These are phyloP conservation scores for Trachymyrmex cornetzi DNA, from an alignment of 1,140 invertebrate genomes.

Conservation along the genomic window DNA sequence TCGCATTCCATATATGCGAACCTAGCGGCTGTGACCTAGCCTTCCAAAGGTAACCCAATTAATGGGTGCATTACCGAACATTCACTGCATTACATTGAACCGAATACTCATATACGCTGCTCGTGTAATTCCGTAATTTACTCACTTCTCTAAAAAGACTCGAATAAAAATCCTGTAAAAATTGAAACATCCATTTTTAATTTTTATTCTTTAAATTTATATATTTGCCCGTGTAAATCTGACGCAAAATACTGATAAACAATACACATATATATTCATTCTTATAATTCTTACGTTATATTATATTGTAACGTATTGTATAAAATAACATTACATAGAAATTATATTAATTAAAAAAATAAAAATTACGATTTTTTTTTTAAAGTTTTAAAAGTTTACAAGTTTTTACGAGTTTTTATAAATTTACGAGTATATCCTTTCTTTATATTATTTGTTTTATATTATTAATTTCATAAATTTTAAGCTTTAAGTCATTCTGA, in stretches of 20 bases:
- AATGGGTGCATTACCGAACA: slow-evolving; percentile 77
- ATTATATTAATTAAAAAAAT: background rate
- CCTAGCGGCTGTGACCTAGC: slow-evolving; percentile 60
- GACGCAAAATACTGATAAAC: background rate
- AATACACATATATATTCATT: background rate
- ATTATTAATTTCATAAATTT: background rate
- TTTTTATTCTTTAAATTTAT: background rate
- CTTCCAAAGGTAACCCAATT: slow-evolving; percentile 77
- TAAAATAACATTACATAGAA: background rate
- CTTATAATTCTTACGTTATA: background rate
- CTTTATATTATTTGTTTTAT: background rate
- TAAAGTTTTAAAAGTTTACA: background rate
- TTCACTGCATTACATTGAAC: slow-evolving; percentile 69
- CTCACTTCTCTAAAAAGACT: background rate
- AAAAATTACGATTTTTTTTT: too few relatives aligned
- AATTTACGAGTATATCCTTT: background rate
- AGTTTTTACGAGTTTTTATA: background rate
- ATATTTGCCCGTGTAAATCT: background rate
- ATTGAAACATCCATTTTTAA: background rate
- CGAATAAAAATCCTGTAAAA: background rate
- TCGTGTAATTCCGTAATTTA: slow-evolving; percentile 23
- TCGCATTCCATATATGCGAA: slow-evolving; percentile 66
- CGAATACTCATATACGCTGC: slow-evolving; percentile 46
- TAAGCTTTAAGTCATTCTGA: background rate
- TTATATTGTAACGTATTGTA: background rate